Base-by-base conservation (phyloP, 2,113 vertebrate genomes). In the Misgurnus anguillicaudatus region DNA sequence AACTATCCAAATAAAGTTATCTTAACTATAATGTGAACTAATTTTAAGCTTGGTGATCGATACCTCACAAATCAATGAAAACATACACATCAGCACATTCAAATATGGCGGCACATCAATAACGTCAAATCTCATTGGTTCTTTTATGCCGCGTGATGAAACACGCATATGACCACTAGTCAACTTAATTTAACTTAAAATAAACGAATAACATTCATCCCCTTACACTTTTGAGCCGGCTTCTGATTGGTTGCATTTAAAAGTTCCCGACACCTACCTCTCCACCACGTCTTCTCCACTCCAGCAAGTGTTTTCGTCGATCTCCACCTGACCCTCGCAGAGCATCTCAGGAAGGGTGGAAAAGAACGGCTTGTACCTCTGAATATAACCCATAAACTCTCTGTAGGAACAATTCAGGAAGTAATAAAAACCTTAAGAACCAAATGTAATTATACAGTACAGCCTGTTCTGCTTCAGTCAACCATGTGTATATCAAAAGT, bases 261-360 rank as follows among this genome's bases (percentile, higher is more conserved):
- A 38, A 9, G 8, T 4, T 19, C 13, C 0, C 6, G 13, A 55
- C 58, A n/a, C 82, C 87, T 91, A 97, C 96, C 95, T 97, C 81
- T 96, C 95, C 1, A 95, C 94, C 5, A 96, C 94, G 58, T 95
- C 94, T 79, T 94, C 91, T 80, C 96, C 94, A 0, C 92, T 95
- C 96, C 96, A 97, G 87, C 96, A 97, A 24, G 94, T 94, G 73
- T 94, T 94, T 86, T 95, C 94, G 82, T 96, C 94, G 47, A 92
- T 92, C 87, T 94, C 93, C 87, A 94, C 92, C 84, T 96, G 95
- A 17, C 92, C 94, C 82, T 96, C 95, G 66, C 96, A 97, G 17
- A 96, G 92, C 84, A 94, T 91, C 85, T 95, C 95, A 41, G 95
- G 94, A 84, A 97, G 81, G 16, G 94, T 92, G 0, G 94, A 93